phyloP scores from a whole-genome alignment of 1,140 invertebrate species.

The Chrysomallon squamiferum region DNA sequence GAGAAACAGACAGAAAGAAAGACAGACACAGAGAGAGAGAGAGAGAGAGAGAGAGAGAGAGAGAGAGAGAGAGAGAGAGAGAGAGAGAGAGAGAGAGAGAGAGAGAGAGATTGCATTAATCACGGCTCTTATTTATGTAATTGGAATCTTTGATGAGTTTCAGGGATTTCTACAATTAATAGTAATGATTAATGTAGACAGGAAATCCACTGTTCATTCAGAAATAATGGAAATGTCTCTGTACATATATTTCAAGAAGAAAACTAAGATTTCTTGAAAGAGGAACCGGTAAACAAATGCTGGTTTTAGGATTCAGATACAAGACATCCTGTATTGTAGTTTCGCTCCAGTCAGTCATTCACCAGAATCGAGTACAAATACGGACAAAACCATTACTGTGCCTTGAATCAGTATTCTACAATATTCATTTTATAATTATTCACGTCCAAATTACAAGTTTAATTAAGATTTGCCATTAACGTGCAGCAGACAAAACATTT shows the following conservation, averaged over 20 bases:
- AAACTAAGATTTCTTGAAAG: neutral
- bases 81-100: constrained; percentile 10
- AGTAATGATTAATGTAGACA: neutral
- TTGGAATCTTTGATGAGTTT: neutral
- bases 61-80: constrained; percentile 14
- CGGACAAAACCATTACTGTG: too few species aligned
- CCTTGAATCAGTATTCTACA: too few species aligned
- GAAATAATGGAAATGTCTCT: neutral
- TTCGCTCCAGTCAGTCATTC: too few species aligned
- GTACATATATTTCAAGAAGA: neutral
- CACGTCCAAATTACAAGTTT: too few species aligned
- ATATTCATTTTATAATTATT: too few species aligned
- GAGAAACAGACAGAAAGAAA: constrained; percentile 2
- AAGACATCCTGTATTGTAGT: too few species aligned
- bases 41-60: neutral
- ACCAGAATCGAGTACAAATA: too few species aligned
- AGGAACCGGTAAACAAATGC: too few species aligned
- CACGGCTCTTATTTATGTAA: neutral
- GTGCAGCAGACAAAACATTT: too few species aligned
- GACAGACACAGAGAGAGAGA: neutral
- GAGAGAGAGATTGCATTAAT: neutral
- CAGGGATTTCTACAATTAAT: neutral
- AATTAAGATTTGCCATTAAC: too few species aligned
- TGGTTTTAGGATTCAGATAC: too few species aligned
- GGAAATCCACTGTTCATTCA: neutral